Conservation (phyloP, 2,113 vertebrate genomes). For the Helogale parvula region DNA sequence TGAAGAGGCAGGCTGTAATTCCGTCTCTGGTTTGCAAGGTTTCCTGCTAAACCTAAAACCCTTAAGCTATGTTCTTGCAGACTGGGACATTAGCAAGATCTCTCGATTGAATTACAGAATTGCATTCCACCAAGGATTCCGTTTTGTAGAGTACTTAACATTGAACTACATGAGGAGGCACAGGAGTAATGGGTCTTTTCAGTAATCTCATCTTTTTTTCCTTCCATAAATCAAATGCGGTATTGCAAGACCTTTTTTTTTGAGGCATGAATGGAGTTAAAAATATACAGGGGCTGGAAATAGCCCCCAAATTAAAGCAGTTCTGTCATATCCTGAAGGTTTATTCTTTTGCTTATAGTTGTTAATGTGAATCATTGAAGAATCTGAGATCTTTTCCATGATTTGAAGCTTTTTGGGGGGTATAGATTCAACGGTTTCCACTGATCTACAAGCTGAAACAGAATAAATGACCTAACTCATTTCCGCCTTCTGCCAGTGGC, state of each 20-base stretch:
- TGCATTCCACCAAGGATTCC: slow-evolving; percentile 88
- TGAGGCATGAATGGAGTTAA: slow-evolving; percentile 65
- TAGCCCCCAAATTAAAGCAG: slow-evolving; percentile 63
- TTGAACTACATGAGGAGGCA: slow-evolving; percentile 86
- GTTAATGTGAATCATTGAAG: slow-evolving; percentile 54
- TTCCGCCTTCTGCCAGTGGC: not conserved
- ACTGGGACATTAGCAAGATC: slow-evolving; percentile 88
- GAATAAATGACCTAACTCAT: not conserved
- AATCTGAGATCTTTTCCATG: slow-evolving; percentile 57
- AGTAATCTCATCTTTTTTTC: slow-evolving; percentile 84
- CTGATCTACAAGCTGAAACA: not conserved
- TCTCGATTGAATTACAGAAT: slow-evolving; percentile 90
- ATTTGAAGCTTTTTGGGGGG: slow-evolving; percentile 42
- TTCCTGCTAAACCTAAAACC: slow-evolving; percentile 87
- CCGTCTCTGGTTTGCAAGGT: slow-evolving; percentile 85
- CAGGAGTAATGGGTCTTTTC: slow-evolving; percentile 87
- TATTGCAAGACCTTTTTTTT: slow-evolving; percentile 75
- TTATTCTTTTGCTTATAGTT: slow-evolving; percentile 46
- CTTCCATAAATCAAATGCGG: slow-evolving; percentile 83
- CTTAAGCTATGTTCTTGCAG: slow-evolving; percentile 90
- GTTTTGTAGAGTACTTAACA: slow-evolving; percentile 88
- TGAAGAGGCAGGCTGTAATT: slow-evolving; percentile 85
- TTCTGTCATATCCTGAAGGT: slow-evolving; percentile 66
- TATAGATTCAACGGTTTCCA: not conserved
- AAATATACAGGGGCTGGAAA: slow-evolving; percentile 65